Base-by-base conservation (phyloP, 2,888 invertebrate genomes). In the Leptopilina drosophilae region DNA sequence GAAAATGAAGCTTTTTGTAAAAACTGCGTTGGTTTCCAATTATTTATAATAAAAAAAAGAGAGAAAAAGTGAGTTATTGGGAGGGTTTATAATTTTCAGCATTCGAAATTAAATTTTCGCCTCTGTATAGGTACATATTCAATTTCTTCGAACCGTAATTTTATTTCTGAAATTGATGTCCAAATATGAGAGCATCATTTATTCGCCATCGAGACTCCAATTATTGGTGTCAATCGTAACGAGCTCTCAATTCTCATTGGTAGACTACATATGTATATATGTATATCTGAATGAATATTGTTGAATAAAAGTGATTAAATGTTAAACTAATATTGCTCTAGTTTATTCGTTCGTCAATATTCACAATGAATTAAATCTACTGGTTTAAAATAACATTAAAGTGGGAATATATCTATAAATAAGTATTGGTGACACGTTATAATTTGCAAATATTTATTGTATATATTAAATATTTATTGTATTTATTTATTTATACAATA, bases 221-320 rank as follows among this genome's bases (percentile, higher is more conserved):
- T 33, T 26, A 69, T 53, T 33, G 26, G 14, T 69, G 33, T 69
- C 53, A 69, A 26, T 14, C 14, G 53, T 14, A 53, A 53, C 49
- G 69, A 53, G 12, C 14, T 26, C 33, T 69, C 14, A 26, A 15
- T 8, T 26, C 53, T 53, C 26, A 26, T 69, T 12, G 26, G 69
- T 26, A 20, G 14, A 14, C 33, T 46, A 53, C 20, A 69, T 59
- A 59, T 59, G 15, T 59, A 56, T n/a, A 12, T 56, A 56, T n/a
- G 53, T 53, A 53, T 11, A 59, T n/a, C 5, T 42, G 42, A 8
- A 62, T 62, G 20, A 15, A 62, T 15, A 62, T 69, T 69, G 49
- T 69, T 53, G 12, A 26, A 69, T 49, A 69, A 69, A 49, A 53
- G 26, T 53, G 33, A 69, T 53, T 69, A 53, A 69, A 53, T n/a